phyloP scores from a whole-genome alignment of 2,888 invertebrate genomes.

The Sipha maydis region DNA sequence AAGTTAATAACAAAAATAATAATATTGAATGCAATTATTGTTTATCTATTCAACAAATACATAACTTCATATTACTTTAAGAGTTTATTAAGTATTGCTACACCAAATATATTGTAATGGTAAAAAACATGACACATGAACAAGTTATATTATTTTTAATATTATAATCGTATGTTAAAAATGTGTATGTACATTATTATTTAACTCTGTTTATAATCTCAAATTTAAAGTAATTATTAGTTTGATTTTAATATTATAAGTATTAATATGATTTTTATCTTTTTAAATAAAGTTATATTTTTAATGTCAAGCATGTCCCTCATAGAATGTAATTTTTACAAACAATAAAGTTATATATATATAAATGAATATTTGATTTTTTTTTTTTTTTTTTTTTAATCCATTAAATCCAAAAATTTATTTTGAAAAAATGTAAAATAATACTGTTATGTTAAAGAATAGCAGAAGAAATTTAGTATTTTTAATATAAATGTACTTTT shows the following conservation, averaged over 20 bases:
- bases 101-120: slow-evolving; percentile 18
- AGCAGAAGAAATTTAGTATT: neutral
- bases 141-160: slow-evolving; percentile 1
- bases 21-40: neutral
- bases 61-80: neutral
- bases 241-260: slow-evolving; percentile 3
- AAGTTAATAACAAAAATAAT: neutral
- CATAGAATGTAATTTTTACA: slow-evolving; percentile 29
- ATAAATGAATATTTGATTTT: neutral
- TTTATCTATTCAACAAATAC: neutral
- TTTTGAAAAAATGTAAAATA: neutral
- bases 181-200: neutral
- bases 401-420: slow-evolving; percentile 17
- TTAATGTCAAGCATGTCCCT: slow-evolving; percentile 8
- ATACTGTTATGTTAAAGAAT: neutral
- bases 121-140: neutral
- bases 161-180: neutral
- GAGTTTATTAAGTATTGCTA: slow-evolving; percentile 3
- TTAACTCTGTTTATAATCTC: slow-evolving; percentile 10
- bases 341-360: slow-evolving; percentile 10
- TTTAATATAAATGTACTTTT: neutral
- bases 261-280: neutral
- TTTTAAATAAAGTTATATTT: neutral
- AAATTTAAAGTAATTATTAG: neutral
- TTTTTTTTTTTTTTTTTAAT: slow-evolving; percentile 18